phyloP scores from a whole-genome alignment of 2,888 invertebrate species.

The Acleris laterana region DNA sequence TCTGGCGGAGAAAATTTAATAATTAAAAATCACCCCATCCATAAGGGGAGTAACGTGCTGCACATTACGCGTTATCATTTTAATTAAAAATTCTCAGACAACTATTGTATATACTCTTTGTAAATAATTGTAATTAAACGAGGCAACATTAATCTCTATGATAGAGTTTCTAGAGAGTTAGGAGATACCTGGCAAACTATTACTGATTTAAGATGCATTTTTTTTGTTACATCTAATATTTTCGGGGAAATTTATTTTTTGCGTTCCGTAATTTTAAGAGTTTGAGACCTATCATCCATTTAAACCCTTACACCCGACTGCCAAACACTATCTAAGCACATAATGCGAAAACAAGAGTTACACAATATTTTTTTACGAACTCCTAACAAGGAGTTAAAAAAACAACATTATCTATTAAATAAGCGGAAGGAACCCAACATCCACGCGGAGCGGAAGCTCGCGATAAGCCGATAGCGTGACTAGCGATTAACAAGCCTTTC shows the following conservation, averaged over 20 bases:
- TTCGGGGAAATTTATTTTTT: too few relatives aligned
- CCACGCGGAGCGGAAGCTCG: constrained; percentile 21
- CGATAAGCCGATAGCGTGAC: constrained; percentile 29
- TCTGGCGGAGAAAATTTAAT: constrained; percentile 80
- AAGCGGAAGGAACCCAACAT: constrained; percentile 18
- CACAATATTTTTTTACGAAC: background rate
- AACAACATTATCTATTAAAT: constrained; percentile 16
- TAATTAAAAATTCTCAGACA: constrained; percentile 71
- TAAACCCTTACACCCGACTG: too few relatives aligned
- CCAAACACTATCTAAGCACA: too few relatives aligned
- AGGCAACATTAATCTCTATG: constrained; percentile 14
- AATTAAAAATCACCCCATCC: constrained; percentile 82
- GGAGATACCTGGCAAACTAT: too few relatives aligned
- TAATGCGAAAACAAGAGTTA: background rate
- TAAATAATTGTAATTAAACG: constrained; percentile 29
- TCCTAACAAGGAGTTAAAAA: constrained; percentile 2
- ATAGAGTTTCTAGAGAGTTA: too few relatives aligned
- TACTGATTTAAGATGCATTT: too few relatives aligned
- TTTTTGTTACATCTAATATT: too few relatives aligned
- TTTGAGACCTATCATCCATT: too few relatives aligned
- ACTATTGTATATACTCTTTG: constrained; percentile 52
- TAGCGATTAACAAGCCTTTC: constrained; percentile 24
- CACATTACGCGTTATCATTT: constrained; percentile 79
- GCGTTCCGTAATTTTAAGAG: too few relatives aligned
- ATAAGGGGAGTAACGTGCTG: constrained; percentile 61